Evolutionary conservation across 2,113 vertebrate species (phyloP).

Genomic region (Laterallus jamaicensis): DNA sequence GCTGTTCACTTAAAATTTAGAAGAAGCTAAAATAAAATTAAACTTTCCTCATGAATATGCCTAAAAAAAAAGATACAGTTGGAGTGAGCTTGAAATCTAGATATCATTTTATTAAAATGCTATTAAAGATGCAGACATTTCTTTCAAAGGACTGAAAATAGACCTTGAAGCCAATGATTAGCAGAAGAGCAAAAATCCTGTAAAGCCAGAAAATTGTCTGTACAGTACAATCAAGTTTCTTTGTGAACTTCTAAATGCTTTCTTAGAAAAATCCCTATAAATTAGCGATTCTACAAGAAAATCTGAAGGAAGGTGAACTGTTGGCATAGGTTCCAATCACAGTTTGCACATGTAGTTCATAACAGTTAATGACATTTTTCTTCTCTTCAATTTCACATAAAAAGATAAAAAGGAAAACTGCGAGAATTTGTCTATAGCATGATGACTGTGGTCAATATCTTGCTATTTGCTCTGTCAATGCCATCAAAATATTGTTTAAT

Average conservation of each 20-base stretch:
- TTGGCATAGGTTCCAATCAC: slow-evolving; percentile 44
- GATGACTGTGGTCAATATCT: slow-evolving; percentile 69
- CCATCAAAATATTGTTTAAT: slow-evolving; percentile 80
- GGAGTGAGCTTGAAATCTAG: background rate
- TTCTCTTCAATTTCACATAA: slow-evolving; percentile 76
- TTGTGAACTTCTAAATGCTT: slow-evolving; percentile 36
- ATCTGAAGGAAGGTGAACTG: slow-evolving; percentile 50
- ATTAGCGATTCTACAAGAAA: slow-evolving; percentile 41
- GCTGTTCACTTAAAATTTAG: background rate
- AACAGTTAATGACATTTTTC: slow-evolving; percentile 71
- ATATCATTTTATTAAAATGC: background rate
- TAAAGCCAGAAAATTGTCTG: slow-evolving; percentile 8
- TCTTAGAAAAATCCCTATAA: slow-evolving; percentile 46
- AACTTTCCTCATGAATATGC: background rate
- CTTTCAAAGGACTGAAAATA: background rate
- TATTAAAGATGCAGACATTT: background rate
- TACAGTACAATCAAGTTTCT: background rate
- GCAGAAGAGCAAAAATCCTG: background rate
- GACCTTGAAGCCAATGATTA: background rate
- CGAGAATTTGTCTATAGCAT: slow-evolving; percentile 41
- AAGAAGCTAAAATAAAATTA: background rate
- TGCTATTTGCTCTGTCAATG: slow-evolving; percentile 69
- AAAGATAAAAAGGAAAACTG: slow-evolving; percentile 55
- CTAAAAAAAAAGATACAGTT: background rate
- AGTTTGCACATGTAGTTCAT: slow-evolving; percentile 62